Base-by-base conservation (phyloP, 2,797 vertebrate species). In the Bradypodion pumilum region DNA sequence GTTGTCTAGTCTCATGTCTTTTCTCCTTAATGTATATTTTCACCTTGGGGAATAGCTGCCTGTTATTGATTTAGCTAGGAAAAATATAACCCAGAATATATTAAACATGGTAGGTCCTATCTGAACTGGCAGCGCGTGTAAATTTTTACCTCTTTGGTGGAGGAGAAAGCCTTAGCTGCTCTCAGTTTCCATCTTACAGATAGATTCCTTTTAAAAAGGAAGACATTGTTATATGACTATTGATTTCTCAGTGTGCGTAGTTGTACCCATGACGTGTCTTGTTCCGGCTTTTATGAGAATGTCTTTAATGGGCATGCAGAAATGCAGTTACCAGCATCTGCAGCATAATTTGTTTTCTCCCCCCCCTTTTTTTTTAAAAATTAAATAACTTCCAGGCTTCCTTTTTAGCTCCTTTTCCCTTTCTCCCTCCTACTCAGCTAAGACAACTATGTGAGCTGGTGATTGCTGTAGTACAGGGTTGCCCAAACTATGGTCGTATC, bases 41-140 rank as follows among this genome's bases (percentile, higher is more conserved):
- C 87, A 93, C 86, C 90, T 94, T 94, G 89, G 90, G 89, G 88
- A 89, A 91, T 88, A 74, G 79, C 88, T 93, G 88, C 84, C 62
- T 88, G 44, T 75, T 89, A 93, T 84, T 93, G 90, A 93, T 95
- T 94, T 89, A 88, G 89, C 87, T 86, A 89, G 83, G 86, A 88
- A 90, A 94, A 94, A 90, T 91, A 89, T 84, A 92, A 88, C 79
- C 66, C 65, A 80, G 90, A 90, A 89, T 93, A 87, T 80, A 90
- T 86, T 91, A 88, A 92, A 89, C 15, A 37, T 69, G 46, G 75
- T 88, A 86, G 90, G 62, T 85, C 72, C 86, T 88, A 85, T 82
- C 92, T 84, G 86, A 82, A 85, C 79, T 82, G 79, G 87, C 86
- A 92, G 80, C 23, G 46, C 0, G 1, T 88, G 81, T 89, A 84